Percentiles rank a stretch among this genome's conserved stretches.
phyloP scores from a whole-genome alignment of 2,888 invertebrate species.

The Platycheirus rosarum region DNA sequence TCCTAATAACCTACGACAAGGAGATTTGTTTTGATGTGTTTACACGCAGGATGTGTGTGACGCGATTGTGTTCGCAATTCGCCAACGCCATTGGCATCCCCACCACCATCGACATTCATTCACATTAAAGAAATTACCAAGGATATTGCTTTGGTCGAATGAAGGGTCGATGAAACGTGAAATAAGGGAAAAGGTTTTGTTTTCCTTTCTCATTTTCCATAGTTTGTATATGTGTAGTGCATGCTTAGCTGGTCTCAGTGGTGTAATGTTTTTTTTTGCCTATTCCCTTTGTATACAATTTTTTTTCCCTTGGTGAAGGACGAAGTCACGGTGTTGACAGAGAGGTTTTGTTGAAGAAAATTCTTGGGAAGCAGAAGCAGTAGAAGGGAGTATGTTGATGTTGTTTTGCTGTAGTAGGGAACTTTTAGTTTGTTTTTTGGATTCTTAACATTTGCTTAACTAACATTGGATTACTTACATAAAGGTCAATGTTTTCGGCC shows the following conservation, averaged over 20 bases:
- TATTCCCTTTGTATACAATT: constrained; percentile 7
- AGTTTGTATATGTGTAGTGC: not conserved
- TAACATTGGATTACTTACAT: constrained; percentile 55
- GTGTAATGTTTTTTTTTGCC: constrained; percentile 12
- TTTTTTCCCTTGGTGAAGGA: constrained; percentile 11
- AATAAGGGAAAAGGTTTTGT: constrained; percentile 60
- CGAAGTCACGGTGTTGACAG: constrained; percentile 26
- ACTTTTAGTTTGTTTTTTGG: constrained; percentile 3
- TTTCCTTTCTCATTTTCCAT: constrained; percentile 36
- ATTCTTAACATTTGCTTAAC: constrained; percentile 39
- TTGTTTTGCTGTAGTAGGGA: constrained; percentile 20
- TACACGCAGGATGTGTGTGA: constrained; percentile 30
- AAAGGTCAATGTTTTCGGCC: constrained; percentile 58
- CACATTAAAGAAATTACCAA: constrained; percentile 64
- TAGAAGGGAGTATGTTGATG: too few relatives aligned
- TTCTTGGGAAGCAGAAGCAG: constrained; percentile 33
- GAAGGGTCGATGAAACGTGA: constrained; percentile 54
- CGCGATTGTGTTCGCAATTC: constrained; percentile 57
- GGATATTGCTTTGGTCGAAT: constrained; percentile 61
- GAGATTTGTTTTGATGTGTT: constrained; percentile 33
- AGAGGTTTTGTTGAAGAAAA: constrained; percentile 36
- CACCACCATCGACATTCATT: constrained; percentile 37
- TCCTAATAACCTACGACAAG: constrained; percentile 69
- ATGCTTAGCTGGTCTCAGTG: not conserved
- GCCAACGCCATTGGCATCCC: too few relatives aligned